Percentiles rank a stretch among this genome's conserved stretches.
phyloP scores from a whole-genome alignment of 2,113 vertebrate genomes.

The Leucosticte australis region DNA sequence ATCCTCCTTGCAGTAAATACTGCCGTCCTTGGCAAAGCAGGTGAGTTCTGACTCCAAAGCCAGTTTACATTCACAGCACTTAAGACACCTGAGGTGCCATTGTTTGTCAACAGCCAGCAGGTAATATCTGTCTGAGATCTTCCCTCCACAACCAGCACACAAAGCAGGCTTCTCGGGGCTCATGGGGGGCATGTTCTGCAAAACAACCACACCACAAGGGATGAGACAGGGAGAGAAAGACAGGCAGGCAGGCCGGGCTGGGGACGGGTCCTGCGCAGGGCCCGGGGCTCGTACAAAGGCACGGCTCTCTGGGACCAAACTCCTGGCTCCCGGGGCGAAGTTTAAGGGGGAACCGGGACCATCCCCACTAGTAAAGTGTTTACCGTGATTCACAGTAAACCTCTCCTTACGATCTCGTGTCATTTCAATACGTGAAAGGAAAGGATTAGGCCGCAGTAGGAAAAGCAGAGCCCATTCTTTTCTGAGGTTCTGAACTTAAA shows the following conservation, averaged over 20 bases:
- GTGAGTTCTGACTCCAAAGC: slow-evolving; percentile 97
- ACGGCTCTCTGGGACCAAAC: neutral
- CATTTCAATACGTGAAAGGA: neutral
- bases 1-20: slow-evolving; percentile 99
- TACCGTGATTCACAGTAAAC: neutral
- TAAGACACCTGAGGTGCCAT: slow-evolving; percentile 98
- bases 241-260: neutral
- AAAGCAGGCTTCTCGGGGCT: slow-evolving; percentile 97
- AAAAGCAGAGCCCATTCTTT: neutral
- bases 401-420: neutral
- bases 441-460: neutral
- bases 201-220: slow-evolving; percentile 54
- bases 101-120: slow-evolving; percentile 98
- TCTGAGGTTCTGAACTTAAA: neutral
- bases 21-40: slow-evolving; percentile 99
- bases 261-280: neutral
- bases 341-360: neutral
- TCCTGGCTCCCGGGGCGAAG: neutral
- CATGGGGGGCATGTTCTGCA: slow-evolving; percentile 92
- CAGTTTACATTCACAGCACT: slow-evolving; percentile 99
- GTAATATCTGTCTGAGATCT: slow-evolving; percentile 99
- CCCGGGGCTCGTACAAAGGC: neutral
- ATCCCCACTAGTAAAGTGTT: neutral
- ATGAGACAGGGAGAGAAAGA: slow-evolving; percentile 1
- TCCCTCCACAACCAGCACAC: slow-evolving; percentile 96